Conservation (phyloP, 1,140 invertebrate genomes). For the Drosophila fuyamai region DNA sequence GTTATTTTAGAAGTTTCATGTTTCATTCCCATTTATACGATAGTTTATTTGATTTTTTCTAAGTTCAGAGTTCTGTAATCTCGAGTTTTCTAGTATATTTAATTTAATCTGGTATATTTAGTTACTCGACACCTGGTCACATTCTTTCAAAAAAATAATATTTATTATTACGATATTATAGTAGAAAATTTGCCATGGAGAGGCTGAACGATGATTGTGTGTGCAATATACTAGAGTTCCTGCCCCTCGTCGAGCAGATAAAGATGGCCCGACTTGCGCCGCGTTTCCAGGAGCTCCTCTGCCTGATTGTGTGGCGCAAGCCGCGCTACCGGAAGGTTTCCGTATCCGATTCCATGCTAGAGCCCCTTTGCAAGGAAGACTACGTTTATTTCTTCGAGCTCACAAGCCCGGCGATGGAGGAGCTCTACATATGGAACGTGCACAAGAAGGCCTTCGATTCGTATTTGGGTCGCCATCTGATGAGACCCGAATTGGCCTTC, state of each 20-base stretch:
- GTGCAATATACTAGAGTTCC: conserved; percentile 64
- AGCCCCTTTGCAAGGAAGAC: conserved; percentile 59
- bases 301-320: conserved; percentile 62
- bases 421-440: conserved; percentile 64
- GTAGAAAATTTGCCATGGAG: conserved; percentile 36
- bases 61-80: no score
- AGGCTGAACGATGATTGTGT: conserved; percentile 74
- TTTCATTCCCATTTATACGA: no score
- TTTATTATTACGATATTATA: conserved; percentile 6
- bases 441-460: conserved; percentile 63
- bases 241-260: conserved; percentile 68
- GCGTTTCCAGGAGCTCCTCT: conserved; percentile 56
- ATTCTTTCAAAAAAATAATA: background rate
- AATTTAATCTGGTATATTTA: no score
- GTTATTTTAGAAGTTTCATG: no score
- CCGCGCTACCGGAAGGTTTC: conserved; percentile 57
- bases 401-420: conserved; percentile 59
- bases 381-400: conserved; percentile 72
- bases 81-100: no score
- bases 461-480: conserved; percentile 66
- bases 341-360: conserved; percentile 53
- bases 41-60: no score
- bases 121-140: background rate
- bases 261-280: conserved; percentile 52
- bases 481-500: conserved; percentile 66